Evolutionary conservation across 1,140 invertebrate genomes (phyloP).

Genomic region (Drosophila hydei): DNA sequence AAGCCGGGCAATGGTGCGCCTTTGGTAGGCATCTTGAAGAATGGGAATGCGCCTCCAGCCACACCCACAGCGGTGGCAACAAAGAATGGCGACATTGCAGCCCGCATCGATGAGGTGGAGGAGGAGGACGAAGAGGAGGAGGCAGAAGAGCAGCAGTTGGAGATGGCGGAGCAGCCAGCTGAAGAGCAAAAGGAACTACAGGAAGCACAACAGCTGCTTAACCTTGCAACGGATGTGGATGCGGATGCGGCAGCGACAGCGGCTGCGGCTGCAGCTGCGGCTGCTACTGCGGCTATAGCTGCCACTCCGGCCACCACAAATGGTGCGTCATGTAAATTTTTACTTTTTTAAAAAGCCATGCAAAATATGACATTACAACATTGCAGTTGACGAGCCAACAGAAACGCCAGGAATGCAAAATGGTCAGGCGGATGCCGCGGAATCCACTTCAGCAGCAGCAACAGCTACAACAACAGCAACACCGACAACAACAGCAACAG

Average conservation of each 20-base stretch:
- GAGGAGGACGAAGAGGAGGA: constrained; percentile 55
- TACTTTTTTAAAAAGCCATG: constrained; percentile 29
- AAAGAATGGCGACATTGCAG: constrained; percentile 73
- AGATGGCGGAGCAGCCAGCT: not conserved
- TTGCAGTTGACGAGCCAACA: constrained; percentile 30
- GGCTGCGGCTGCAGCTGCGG: too few species aligned
- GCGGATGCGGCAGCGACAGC: not conserved
- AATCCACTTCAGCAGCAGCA: constrained; percentile 5
- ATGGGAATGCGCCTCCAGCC: constrained; percentile 64
- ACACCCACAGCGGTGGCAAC: constrained; percentile 45
- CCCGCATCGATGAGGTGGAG: constrained; percentile 70
- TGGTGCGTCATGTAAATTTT: constrained; percentile 61
- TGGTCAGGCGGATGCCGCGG: constrained; percentile 41
- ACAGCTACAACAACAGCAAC: constrained; percentile 6
- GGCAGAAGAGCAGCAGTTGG: constrained; percentile 8
- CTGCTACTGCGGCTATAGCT: too few species aligned
- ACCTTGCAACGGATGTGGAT: constrained; percentile 38
- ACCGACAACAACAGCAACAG: constrained; percentile 10
- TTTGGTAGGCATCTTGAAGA: constrained; percentile 81
- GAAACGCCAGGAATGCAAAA: constrained; percentile 29
- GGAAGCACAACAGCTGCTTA: constrained; percentile 27
- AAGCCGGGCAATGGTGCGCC: constrained; percentile 75
- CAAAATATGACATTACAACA: constrained; percentile 25
- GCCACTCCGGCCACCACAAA: constrained; percentile 22
- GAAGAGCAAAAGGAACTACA: constrained; percentile 6